Base-by-base conservation (phyloP, 2,888 invertebrate species). In the Melinaea menophilus region DNA sequence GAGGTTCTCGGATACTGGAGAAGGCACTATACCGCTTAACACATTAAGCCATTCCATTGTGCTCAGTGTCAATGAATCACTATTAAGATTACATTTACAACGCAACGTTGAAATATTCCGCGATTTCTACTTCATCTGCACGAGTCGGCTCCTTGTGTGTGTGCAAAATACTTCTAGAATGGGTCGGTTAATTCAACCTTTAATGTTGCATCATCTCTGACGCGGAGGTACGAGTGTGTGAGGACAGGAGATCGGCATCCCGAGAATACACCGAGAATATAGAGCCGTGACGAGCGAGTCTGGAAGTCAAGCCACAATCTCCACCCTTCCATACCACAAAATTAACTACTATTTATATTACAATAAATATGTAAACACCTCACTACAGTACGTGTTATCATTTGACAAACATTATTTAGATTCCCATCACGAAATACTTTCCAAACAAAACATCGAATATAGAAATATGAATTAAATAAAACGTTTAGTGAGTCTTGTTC, bases 301-400 rank as follows among this genome's bases (percentile, higher is more conserved):
- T 79, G 71, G 77, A 77, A 85, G n/a, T n/a, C 82, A 87, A 5
- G 85, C 86, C 84, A 81, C 82, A 83, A 85, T 76, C 75, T 81
- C 80, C 83, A 77, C 77, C 61, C 75, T 68, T 70, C 61, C 71
- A 63, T 72, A 60, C 55, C 58, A 56, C 48, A 54, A n/a, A n/a
- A n/a, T n/a, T n/a, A n/a, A n/a, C n/a, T n/a, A n/a, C n/a, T n/a
- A n/a, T n/a, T n/a, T n/a, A n/a, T n/a, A n/a, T n/a, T n/a, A n/a
- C n/a, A n/a, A n/a, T n/a, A n/a, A n/a, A n/a, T n/a, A n/a, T n/a
- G n/a, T n/a, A n/a, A n/a, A n/a, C n/a, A n/a, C n/a, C n/a, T n/a
- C n/a, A n/a, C n/a, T n/a, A n/a, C n/a, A n/a, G n/a, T n/a, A n/a
- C n/a, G n/a, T n/a, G n/a, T n/a, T 41, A 7, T 41, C 41, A 41